Conservation (phyloP, 2,113 vertebrate species). For the Ammodytes marinus region DNA sequence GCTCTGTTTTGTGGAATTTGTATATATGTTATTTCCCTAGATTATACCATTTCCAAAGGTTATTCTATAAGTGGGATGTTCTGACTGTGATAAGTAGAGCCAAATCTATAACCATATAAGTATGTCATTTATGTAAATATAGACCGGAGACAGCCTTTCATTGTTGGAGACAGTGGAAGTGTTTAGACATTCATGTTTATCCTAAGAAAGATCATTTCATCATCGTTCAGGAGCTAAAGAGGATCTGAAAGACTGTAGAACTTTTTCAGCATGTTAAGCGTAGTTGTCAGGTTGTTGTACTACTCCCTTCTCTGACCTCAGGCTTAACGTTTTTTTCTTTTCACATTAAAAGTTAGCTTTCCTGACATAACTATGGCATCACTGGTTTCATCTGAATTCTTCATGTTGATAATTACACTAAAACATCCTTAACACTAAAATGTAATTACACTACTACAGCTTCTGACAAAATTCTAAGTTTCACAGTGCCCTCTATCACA, state of each 20-base stretch:
- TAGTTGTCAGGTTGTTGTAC: neutral
- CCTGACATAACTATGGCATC: neutral
- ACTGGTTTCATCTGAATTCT: neutral
- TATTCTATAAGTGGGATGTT: neutral
- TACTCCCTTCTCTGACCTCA: neutral
- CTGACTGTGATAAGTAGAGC: neutral
- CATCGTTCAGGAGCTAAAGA: neutral
- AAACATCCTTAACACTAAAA: neutral
- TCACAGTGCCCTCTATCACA: no score
- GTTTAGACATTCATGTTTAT: neutral
- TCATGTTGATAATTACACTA: neutral
- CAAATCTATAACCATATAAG: neutral
- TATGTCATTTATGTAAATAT: neutral
- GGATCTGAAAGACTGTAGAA: neutral
- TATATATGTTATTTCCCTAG: no score
- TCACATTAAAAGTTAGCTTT: neutral
- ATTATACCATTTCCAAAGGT: neutral
- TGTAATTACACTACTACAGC: neutral
- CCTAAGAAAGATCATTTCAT: neutral
- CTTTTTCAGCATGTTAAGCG: neutral
- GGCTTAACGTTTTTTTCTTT: neutral
- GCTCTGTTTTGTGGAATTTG: neutral
- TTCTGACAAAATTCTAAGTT: no score
- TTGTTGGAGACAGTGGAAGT: neutral
- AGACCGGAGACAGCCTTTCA: neutral